Base-by-base conservation (phyloP, 2,113 vertebrate species). In the Charadrius vociferus region DNA sequence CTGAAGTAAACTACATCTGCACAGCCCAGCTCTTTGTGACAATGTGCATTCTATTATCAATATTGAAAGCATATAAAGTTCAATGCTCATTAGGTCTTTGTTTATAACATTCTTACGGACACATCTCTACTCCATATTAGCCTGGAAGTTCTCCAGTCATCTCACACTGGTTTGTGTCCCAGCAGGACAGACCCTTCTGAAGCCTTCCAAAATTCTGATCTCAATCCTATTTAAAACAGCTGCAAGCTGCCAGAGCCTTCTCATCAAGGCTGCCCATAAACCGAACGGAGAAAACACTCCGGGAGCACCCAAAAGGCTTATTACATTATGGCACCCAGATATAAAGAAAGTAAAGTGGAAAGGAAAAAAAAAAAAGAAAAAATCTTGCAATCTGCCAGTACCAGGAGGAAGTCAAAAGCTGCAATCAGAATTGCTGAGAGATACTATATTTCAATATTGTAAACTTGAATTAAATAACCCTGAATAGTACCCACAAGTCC, bases 201-300 rank as follows among this genome's bases (percentile, higher is more conserved):
- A 91, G 52, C 52, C 66, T 85, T 95, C 72, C 94, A 95, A 75
- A 91, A 91, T 70, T 84, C 84, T 93, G 72, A 87, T 89, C 87
- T 87, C 81, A 89, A 50, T 70, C 45, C 78, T 89, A 45, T 87
- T 87, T 79, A 81, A 87, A 96, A 87, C 65, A 90, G 73, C 61
- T 85, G 84, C 81, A 78, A 81, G 63, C 29, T 94, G 41, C 65
- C 84, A 95, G 65, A 96, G 68, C 19, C 41, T 90, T 91, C 94
- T 81, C 81, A 81, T 79, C 78, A 62, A 65, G 59, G 78, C 68
- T 89, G 65, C 47, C 59, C 81, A 41, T 50, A 91, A 87, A 89
- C 14, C 8, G 67, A 91, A 62, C 10, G 78, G 72, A 86, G 66
- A 86, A 93, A 94, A 91, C 55, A 81, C n/a, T 50, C 59, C 56